These are phyloP conservation scores for Eupithecia exiguata DNA, from an alignment of 2,888 invertebrate genomes.

Conservation along the genomic window DNA sequence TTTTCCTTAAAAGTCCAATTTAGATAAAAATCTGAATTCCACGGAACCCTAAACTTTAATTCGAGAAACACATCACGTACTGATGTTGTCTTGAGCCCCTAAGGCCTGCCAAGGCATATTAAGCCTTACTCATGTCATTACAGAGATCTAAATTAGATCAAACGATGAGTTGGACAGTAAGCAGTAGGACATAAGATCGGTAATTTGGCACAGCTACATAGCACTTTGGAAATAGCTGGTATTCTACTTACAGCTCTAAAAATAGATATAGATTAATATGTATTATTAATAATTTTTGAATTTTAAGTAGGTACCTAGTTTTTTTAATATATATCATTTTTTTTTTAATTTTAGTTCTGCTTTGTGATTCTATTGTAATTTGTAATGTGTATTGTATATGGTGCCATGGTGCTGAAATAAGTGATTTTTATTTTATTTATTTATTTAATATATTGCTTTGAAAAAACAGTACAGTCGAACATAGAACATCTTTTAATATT, in stretches of 20 bases:
- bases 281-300: no score
- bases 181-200: slow-evolving; percentile 38
- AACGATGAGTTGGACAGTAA: slow-evolving; percentile 23
- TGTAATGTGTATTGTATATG: no score
- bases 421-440: no score
- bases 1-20: slow-evolving; percentile 31
- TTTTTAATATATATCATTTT: no score
- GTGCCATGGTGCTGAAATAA: no score
- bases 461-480: no score
- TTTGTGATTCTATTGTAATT: no score
- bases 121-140: slow-evolving; percentile 1
- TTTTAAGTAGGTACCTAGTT: no score
- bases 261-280: no score
- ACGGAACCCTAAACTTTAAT: slow-evolving; percentile 36
- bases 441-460: no score
- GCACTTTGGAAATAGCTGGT: slow-evolving; percentile 11
- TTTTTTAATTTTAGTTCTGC: no score
- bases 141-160: slow-evolving; percentile 10
- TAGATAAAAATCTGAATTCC: slow-evolving; percentile 34
- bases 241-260: background rate
- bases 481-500: no score
- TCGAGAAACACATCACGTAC: slow-evolving; percentile 41
- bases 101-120: slow-evolving; percentile 16
- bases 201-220: slow-evolving; percentile 53
- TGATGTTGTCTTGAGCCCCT: slow-evolving; percentile 14